Conservation (phyloP, 2,888 invertebrate genomes). For the Amphipoea oculea region DNA sequence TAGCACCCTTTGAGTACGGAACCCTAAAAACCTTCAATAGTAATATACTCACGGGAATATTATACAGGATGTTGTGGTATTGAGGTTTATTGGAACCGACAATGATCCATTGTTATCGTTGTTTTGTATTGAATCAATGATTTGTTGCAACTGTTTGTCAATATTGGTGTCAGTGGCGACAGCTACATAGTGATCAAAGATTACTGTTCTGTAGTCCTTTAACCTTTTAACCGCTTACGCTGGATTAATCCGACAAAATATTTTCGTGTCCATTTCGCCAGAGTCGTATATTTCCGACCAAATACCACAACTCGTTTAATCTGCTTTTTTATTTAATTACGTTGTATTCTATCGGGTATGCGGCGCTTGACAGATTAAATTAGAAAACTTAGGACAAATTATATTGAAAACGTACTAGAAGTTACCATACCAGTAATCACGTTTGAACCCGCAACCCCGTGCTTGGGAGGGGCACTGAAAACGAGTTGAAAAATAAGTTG, state of each 20-base stretch:
- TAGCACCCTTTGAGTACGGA: too few species aligned
- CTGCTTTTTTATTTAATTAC: too few species aligned
- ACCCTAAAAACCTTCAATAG: conserved; percentile 22
- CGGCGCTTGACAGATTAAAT: too few species aligned
- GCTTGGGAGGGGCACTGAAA: not conserved
- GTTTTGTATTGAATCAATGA: conserved; percentile 22
- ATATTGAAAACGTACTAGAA: not conserved
- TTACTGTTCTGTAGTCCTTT: too few species aligned
- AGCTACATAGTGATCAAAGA: too few species aligned
- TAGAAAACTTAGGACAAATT: too few species aligned
- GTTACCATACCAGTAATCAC: not conserved
- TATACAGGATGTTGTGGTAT: conserved; percentile 64
- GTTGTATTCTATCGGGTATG: too few species aligned
- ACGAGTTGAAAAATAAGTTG: not conserved
- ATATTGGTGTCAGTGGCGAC: conserved; percentile 11
- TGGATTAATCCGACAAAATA: too few species aligned
- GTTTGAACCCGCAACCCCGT: not conserved
- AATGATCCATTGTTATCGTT: conserved; percentile 41
- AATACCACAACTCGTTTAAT: too few species aligned
- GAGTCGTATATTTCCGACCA: too few species aligned
- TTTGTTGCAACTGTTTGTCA: conserved; percentile 17
- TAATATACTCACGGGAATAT: conserved; percentile 27
- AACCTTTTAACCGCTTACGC: too few species aligned
- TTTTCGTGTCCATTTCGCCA: too few species aligned
- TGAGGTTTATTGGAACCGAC: conserved; percentile 35